Evolutionary conservation across 2,113 vertebrate species (phyloP).

Genomic region (Cyprinodon brontotheroides): DNA sequence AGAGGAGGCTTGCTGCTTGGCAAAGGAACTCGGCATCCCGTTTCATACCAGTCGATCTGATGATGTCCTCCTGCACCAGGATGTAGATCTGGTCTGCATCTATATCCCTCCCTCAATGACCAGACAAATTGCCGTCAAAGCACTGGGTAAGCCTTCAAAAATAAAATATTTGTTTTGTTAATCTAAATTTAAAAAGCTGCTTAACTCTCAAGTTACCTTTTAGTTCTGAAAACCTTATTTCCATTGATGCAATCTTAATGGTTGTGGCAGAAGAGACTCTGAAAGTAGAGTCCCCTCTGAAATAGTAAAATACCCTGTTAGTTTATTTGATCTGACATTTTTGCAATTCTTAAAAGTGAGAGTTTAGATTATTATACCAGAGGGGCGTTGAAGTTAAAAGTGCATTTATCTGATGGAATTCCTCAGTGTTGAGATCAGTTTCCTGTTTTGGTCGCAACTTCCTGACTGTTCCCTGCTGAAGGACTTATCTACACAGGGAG

Average conservation of each 20-base stretch:
- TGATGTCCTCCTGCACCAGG: constrained; percentile 92
- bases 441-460: constrained; percentile 77
- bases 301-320: neutral
- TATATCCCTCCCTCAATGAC: constrained; percentile 94
- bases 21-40: constrained; percentile 88
- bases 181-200: neutral
- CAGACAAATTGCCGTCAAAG: constrained; percentile 95
- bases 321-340: neutral
- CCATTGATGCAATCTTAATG: constrained; percentile 2
- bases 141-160: constrained; percentile 84
- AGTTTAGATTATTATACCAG: constrained; percentile 7
- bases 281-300: neutral
- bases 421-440: constrained; percentile 70
- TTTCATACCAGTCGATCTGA: constrained; percentile 95
- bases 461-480: constrained; percentile 61
- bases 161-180: neutral
- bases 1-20: constrained; percentile 90
- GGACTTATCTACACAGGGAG: constrained; percentile 9
- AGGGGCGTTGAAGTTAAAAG: constrained; percentile 27
- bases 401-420: constrained; percentile 66
- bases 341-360: neutral
- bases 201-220: neutral
- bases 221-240: neutral
- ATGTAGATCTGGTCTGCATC: constrained; percentile 97
- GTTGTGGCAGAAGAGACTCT: constrained; percentile 9